Percentiles rank a stretch among this genome's conserved stretches.
Evolutionary conservation across 2,888 invertebrate genomes (phyloP).

Genomic region (Apodemia duryi): DNA sequence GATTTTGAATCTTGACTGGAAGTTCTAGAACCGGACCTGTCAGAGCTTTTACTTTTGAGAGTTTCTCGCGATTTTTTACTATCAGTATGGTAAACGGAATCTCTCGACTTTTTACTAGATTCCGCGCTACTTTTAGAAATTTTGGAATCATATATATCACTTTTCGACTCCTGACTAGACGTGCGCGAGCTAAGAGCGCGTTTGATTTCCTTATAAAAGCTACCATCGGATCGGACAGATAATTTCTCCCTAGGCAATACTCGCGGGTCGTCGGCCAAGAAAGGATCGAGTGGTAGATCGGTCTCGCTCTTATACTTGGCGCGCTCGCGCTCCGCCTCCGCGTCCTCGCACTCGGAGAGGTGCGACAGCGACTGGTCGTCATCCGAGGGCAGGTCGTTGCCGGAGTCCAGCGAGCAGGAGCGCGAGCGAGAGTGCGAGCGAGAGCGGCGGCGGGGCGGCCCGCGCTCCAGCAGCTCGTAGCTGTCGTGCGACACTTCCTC

Average conservation of each 20-base stretch:
- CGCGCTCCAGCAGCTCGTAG: constrained; percentile 23
- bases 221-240: constrained; percentile 85
- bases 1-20: constrained; percentile 87
- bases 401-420: constrained; percentile 87
- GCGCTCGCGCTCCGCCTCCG: constrained; percentile 78
- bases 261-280: constrained; percentile 87
- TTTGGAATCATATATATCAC: constrained; percentile 84
- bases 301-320: constrained; percentile 83
- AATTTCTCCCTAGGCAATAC: constrained; percentile 85
- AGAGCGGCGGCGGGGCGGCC: constrained; percentile 40
- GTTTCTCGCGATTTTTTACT: constrained; percentile 83
- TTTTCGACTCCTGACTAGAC: constrained; percentile 85
- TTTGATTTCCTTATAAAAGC: constrained; percentile 85
- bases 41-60: constrained; percentile 81
- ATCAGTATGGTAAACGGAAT: constrained; percentile 82
- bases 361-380: constrained; percentile 82
- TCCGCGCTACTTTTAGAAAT: constrained; percentile 82
- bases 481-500: constrained; percentile 4
- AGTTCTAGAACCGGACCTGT: constrained; percentile 80
- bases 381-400: constrained; percentile 87
- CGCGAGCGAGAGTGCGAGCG: constrained; percentile 71
- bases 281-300: constrained; percentile 86
- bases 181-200: constrained; percentile 81
- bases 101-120: constrained; percentile 82
- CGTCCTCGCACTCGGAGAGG: constrained; percentile 71